Evolutionary conservation across 2,888 invertebrate genomes (phyloP), one percentile per base, ranked within the genome.

Genomic region (Standfussiana lucernea): DNA sequence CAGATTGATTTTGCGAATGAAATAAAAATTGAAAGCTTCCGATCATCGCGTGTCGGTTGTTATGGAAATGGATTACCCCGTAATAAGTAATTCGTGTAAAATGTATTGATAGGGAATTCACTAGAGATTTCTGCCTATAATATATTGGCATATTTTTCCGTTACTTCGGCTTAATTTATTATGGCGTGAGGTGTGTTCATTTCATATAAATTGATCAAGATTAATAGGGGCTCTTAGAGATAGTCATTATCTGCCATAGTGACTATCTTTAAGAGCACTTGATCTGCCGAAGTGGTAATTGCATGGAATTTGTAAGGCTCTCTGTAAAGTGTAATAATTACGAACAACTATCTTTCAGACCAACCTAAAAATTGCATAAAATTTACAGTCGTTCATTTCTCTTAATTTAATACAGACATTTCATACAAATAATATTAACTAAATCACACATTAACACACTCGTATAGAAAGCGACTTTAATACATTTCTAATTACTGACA

Each of bases 11-110:
- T 83, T 37, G 47, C 24, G 4, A 84, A 72, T 50, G 4, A 18
- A 84, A 76, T 80, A 77, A 79, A 79, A 79, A 74, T 82, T 76
- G 75, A 85, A 85, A 73, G 69, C 83, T 82, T 77, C 35, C 65
- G 24, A 62, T 66, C 61, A 66, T 83, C 77, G 83, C 85, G 83
- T 81, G 83, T 62, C 50, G 56, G 77, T 73, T 74, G 53, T 77
- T 74, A 81, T 15, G 72, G 69, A 69, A 85, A 77, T 81, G 72
- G 82, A 83, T 80, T 83, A 77, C 85, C 72, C 77, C n/a, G 53
- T 72, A 69, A 45, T 72, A 77, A 74, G 74, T 81, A 81, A 85
- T 70, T 66, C 47, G 50, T 75, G n/a, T 72, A 69, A 72, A 77
- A 72, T 77, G 28, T 77, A 74, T 56, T 35, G 59, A 72, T 76